Percentiles rank a stretch among this genome's conserved stretches.
Evolutionary conservation across 2,888 invertebrate genomes (phyloP).

Genomic region (Diachrysia chrysitis): DNA sequence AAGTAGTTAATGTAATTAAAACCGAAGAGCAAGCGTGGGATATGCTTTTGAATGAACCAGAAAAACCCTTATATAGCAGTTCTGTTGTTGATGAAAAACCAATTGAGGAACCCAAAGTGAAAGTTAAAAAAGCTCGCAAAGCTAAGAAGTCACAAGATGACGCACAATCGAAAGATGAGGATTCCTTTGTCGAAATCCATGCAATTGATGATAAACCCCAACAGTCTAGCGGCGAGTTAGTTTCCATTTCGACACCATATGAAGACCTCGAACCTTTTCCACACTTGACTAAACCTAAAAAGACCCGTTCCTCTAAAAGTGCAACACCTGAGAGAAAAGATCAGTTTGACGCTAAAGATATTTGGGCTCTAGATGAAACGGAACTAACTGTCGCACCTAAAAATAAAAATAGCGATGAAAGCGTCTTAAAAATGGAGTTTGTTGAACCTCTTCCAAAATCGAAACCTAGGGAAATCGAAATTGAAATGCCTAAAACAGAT

Average conservation of each 20-base stretch:
- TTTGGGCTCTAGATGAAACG: slow-evolving; percentile 60
- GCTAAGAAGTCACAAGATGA: slow-evolving; percentile 76
- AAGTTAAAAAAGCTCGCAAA: slow-evolving; percentile 78
- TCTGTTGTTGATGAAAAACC: slow-evolving; percentile 59
- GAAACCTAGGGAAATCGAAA: slow-evolving; percentile 55
- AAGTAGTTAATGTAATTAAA: slow-evolving; percentile 67
- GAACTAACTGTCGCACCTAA: slow-evolving; percentile 52
- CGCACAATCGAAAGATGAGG: slow-evolving; percentile 74
- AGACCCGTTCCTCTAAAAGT: slow-evolving; percentile 74
- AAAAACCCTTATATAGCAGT: slow-evolving; percentile 63
- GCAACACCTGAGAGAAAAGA: slow-evolving; percentile 68
- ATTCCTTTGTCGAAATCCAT: slow-evolving; percentile 86
- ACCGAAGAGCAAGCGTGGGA: slow-evolving; percentile 86
- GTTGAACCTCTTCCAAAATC: slow-evolving; percentile 54
- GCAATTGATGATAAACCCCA: slow-evolving; percentile 82
- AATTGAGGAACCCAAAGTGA: slow-evolving; percentile 74
- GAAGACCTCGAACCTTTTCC: slow-evolving; percentile 74
- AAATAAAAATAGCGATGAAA: slow-evolving; percentile 46
- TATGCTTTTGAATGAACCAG: slow-evolving; percentile 78
- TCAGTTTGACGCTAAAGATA: slow-evolving; percentile 49
- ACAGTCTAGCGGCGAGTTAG: slow-evolving; percentile 76
- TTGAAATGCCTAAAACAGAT: slow-evolving; percentile 52
- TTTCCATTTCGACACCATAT: slow-evolving; percentile 81
- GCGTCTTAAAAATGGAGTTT: slow-evolving; percentile 50
- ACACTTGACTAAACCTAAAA: slow-evolving; percentile 73